Evolutionary conservation across 2,888 invertebrate genomes (phyloP).

Genomic region (Julus scanicus): DNA sequence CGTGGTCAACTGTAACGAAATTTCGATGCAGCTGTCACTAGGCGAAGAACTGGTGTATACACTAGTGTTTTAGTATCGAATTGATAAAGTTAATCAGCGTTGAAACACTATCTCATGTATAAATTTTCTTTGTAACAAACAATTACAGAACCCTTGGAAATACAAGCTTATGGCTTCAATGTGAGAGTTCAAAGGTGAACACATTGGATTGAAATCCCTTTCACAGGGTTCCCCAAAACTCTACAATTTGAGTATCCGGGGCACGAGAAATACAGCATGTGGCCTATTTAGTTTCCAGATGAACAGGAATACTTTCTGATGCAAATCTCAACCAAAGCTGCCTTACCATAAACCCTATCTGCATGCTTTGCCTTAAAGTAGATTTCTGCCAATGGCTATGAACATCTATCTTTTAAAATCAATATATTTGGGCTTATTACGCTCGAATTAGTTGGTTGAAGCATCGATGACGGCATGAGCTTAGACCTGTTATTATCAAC

Average conservation of each 20-base stretch:
- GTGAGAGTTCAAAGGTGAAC: not conserved
- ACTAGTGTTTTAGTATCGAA: too few relatives aligned
- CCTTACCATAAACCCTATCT: constrained; percentile 7
- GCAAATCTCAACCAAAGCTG: not conserved
- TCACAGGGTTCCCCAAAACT: not conserved
- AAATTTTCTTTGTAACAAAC: too few relatives aligned
- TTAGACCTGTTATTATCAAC: not conserved
- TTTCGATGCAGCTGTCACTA: too few relatives aligned
- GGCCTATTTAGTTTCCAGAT: not conserved
- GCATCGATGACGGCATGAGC: not conserved
- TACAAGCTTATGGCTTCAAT: not conserved
- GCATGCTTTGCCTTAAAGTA: not conserved
- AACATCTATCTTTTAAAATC: not conserved
- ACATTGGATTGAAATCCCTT: not conserved
- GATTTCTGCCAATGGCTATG: not conserved
- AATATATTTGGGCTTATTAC: constrained; percentile 15
- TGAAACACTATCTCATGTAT: too few relatives aligned
- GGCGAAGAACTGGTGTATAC: too few relatives aligned
- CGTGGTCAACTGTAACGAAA: too few relatives aligned
- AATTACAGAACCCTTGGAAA: not conserved
- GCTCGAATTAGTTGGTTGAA: not conserved
- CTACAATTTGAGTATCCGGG: not conserved
- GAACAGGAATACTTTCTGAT: constrained; percentile 1
- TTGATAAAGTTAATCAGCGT: too few relatives aligned
- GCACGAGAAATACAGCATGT: constrained; percentile 5